Percentiles rank a stretch among this genome's conserved stretches.
Conservation (phyloP, 2,113 vertebrate genomes). For the Hypanus sabinus region DNA sequence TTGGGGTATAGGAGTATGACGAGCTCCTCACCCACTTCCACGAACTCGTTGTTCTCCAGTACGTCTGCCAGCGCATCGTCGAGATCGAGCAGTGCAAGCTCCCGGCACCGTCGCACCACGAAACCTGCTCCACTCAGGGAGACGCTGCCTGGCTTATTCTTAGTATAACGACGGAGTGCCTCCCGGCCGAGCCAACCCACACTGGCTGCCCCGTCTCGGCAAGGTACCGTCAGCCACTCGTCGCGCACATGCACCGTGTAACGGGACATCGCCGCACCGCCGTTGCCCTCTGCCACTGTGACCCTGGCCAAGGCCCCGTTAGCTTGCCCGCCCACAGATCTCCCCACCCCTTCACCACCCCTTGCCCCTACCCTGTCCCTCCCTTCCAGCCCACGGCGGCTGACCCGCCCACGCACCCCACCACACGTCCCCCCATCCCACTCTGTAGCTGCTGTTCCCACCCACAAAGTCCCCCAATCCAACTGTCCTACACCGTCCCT, state of each 20-base stretch:
- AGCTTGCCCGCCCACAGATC: too few relatives aligned
- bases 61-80: slow-evolving; percentile 77
- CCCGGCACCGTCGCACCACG: slow-evolving; percentile 77
- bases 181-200: slow-evolving; percentile 79
- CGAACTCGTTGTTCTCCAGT: slow-evolving; percentile 91
- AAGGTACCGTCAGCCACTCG: slow-evolving; percentile 90
- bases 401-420: too few relatives aligned
- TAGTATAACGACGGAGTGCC: slow-evolving; percentile 78
- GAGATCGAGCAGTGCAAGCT: slow-evolving; percentile 75
- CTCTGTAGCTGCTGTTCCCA: too few relatives aligned
- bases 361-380: too few relatives aligned
- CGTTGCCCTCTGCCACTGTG: too few relatives aligned
- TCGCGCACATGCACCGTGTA: slow-evolving; percentile 86
- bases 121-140: slow-evolving; percentile 67
- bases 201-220: slow-evolving; percentile 54
- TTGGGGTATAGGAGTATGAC: too few relatives aligned
- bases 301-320: too few relatives aligned
- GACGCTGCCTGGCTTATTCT: slow-evolving; percentile 91
- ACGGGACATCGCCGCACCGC: slow-evolving; percentile 64
- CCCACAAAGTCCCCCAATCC: too few relatives aligned
- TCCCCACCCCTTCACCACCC: too few relatives aligned
- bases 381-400: too few relatives aligned
- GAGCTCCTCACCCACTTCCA: slow-evolving; percentile 79
- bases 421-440: too few relatives aligned
- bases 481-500: too few relatives aligned